These are phyloP conservation scores for Xenotilapia flavipinnis DNA, from an alignment of 2,113 vertebrate genomes.

Conservation along the genomic window DNA sequence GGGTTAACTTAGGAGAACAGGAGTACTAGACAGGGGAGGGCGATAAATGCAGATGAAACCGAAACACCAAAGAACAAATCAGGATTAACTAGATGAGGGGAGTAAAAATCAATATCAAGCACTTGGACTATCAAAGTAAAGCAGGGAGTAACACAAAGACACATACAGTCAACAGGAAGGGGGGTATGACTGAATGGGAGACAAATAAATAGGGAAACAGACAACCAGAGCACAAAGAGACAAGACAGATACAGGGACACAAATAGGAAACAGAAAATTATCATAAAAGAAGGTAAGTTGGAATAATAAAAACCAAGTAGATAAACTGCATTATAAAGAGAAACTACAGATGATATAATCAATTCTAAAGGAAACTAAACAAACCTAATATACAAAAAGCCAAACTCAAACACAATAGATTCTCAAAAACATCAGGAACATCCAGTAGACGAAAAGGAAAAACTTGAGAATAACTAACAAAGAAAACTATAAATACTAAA, in stretches of 20 bases:
- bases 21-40: neutral
- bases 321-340: neutral
- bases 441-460: neutral
- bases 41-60: neutral
- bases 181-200: neutral
- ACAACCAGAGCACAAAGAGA: neutral
- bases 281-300: neutral
- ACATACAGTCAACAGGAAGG: neutral
- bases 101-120: neutral
- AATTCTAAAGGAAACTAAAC: neutral
- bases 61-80: rapidly evolving
- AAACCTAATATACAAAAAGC: neutral
- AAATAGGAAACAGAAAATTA: neutral
- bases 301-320: neutral
- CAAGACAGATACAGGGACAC: neutral
- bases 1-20: neutral
- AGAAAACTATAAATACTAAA: neutral
- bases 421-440: neutral
- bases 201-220: neutral
- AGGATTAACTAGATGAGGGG: rapidly evolving
- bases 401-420: rapidly evolving
- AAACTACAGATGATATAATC: neutral
- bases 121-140: neutral
- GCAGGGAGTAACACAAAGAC: neutral
- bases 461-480: neutral